Evolutionary conservation across 2,888 invertebrate species (phyloP).

Genomic region (Gerris lacustris): DNA sequence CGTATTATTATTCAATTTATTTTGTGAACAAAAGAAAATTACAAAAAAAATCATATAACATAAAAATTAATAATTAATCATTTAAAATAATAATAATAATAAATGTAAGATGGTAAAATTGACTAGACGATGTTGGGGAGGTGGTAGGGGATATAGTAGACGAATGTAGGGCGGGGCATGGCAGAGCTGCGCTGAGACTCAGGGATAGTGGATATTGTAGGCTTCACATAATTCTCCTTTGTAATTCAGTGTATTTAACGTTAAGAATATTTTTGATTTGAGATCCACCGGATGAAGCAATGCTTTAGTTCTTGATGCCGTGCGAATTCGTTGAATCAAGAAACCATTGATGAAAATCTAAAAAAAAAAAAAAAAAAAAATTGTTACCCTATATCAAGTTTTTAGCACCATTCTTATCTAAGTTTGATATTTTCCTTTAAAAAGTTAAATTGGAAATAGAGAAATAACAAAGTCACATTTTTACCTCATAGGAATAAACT

Average conservation of each 20-base stretch:
- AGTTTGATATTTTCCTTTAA: too few species aligned
- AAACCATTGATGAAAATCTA: slow-evolving; percentile 28
- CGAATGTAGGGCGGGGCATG: slow-evolving; percentile 10
- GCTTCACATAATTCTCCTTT: slow-evolving; percentile 23
- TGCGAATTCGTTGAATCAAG: slow-evolving; percentile 25
- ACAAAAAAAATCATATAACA: background rate
- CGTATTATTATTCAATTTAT: too few species aligned
- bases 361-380: background rate
- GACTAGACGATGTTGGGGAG: slow-evolving; percentile 6
- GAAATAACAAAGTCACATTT: too few species aligned
- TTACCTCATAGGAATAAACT: slow-evolving; percentile 22
- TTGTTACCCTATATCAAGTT: too few species aligned
- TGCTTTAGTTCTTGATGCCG: slow-evolving; percentile 24
- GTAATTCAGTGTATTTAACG: slow-evolving; percentile 25
- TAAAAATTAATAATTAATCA: background rate
- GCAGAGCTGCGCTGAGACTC: background rate
- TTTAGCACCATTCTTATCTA: too few species aligned
- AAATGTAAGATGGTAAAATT: slow-evolving; percentile 5
- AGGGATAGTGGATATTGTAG: slow-evolving; percentile 25
- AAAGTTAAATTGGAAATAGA: too few species aligned
- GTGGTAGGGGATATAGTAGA: background rate
- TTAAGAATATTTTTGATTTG: slow-evolving; percentile 23
- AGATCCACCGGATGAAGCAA: slow-evolving; percentile 29
- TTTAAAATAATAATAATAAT: background rate
- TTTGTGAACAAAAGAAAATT: too few species aligned